These are phyloP conservation scores for Laticauda laticaudata DNA, from an alignment of 2,113 vertebrate species.

Conservation along the genomic window DNA sequence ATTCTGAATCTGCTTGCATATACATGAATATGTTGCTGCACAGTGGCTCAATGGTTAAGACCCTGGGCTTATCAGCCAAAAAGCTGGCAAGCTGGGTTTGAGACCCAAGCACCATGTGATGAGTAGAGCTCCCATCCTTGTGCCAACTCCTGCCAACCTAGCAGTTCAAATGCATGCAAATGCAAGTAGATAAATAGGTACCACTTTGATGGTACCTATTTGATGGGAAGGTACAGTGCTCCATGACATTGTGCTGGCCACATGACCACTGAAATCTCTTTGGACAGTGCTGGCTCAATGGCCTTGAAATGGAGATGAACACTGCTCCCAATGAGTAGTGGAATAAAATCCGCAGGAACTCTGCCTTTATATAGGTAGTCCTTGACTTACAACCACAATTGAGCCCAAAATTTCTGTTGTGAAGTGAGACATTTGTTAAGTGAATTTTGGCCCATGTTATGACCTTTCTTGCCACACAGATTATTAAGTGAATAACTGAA, in stretches of 20 bases:
- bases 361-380: no score
- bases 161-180: background rate
- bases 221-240: background rate
- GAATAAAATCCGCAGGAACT: background rate
- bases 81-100: background rate
- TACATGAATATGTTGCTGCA: background rate
- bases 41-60: background rate
- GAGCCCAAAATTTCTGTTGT: no score
- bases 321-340: background rate
- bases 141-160: background rate
- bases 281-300: background rate
- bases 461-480: no score
- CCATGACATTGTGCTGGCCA: background rate
- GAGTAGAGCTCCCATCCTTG: background rate
- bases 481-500: no score
- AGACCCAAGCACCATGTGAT: background rate
- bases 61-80: background rate
- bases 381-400: no score
- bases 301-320: background rate
- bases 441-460: no score
- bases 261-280: background rate
- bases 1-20: background rate
- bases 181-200: background rate
- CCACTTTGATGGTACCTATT: no score
- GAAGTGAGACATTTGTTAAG: no score